Conservation (phyloP, 2,113 vertebrate genomes). For the Menura novaehollandiae region DNA sequence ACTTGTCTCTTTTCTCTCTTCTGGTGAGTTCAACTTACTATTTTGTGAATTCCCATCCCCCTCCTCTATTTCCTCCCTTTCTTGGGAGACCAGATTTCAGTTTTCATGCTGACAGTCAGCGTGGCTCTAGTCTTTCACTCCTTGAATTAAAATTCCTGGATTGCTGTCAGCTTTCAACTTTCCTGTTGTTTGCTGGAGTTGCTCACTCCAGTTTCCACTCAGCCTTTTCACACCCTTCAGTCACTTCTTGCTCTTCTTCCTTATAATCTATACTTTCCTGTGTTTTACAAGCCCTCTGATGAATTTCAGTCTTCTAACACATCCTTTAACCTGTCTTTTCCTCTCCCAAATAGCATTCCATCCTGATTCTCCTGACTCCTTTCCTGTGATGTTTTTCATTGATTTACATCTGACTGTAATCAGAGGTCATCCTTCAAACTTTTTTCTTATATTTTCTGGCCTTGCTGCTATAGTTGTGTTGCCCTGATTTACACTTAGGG, state of each 20-base stretch:
- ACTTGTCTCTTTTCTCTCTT: neutral
- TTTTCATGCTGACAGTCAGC: neutral
- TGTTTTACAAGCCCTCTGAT: neutral
- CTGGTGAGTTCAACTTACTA: neutral
- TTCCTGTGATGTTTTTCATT: neutral
- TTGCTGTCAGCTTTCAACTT: neutral
- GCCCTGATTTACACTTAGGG: neutral
- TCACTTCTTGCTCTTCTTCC: neutral
- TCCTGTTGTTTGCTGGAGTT: neutral
- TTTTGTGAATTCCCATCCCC: too few species aligned
- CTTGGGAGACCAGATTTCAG: neutral
- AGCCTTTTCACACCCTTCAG: neutral
- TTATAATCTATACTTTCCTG: neutral
- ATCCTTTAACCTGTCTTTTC: neutral
- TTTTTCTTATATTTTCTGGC: neutral
- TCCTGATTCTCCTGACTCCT: neutral
- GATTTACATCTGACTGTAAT: neutral
- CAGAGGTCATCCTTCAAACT: neutral
- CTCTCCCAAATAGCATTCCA: neutral
- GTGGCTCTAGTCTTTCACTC: neutral
- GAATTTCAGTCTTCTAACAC: neutral
- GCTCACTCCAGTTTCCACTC: neutral
- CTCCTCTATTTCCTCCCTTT: neutral
- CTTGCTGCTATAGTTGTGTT: neutral
- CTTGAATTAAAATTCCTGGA: slow-evolving; percentile 5